phyloP scores from a whole-genome alignment of 1,140 invertebrate species.

The Daktulosphaira vitifoliae region DNA sequence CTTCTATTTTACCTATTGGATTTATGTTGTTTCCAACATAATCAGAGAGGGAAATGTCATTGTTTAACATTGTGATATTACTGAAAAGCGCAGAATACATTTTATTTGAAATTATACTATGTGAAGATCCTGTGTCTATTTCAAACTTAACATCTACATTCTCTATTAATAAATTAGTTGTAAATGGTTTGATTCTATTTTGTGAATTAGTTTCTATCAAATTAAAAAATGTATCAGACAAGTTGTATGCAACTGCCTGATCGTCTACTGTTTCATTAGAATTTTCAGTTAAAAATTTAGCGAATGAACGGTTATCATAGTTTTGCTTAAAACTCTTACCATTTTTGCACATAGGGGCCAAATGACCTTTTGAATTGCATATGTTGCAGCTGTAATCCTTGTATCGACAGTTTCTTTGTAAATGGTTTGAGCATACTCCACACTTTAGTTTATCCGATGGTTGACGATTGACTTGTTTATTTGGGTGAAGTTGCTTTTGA shows the following conservation, averaged over 20 bases:
- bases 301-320: background rate
- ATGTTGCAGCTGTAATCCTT: background rate
- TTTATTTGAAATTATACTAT: background rate
- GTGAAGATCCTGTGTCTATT: background rate
- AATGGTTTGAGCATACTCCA: background rate
- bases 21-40: background rate
- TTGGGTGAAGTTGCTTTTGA: background rate
- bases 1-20: background rate
- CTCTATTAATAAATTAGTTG: background rate
- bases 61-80: background rate
- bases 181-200: background rate
- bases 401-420: background rate
- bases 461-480: background rate
- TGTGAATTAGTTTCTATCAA: background rate
- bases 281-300: background rate
- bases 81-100: background rate
- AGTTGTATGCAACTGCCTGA: background rate
- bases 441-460: background rate
- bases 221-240: background rate
- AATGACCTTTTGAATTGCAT: background rate
- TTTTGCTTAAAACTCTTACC: background rate
- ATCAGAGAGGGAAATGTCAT: background rate
- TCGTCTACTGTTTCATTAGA: background rate
- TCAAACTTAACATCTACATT: background rate
- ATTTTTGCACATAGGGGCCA: background rate